Base-by-base conservation (phyloP, 2,888 invertebrate genomes). In the Ecdyonurus torrentis region DNA sequence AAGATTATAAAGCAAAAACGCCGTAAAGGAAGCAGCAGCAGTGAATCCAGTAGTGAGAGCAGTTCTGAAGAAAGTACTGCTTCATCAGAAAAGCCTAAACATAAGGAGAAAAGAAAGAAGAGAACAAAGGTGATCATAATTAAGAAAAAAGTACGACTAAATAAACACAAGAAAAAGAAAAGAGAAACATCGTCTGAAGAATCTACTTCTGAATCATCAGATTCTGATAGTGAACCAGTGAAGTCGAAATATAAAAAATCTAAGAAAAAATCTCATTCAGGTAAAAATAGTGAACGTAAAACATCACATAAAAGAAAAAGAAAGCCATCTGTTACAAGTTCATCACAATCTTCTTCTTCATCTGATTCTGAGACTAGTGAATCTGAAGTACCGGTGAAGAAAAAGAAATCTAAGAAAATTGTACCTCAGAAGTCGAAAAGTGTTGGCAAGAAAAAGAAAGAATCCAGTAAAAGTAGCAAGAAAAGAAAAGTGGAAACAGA, bases 361-460 rank as follows among this genome's bases (percentile, higher is more conserved):
- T 37, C 37, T 37, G 37, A 37, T 10, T 10, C 37, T 10, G 23
- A 52, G 37, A 52, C 22, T 59, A 62, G 53, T 64, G 58, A 60
- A 52, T 62, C 62, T 15, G 53, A 23, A 25, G 62, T 25, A 25
- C 55, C 55, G 5, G 15, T n/a, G 10, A 7, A 7, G 55, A 55
- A 55, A n/a, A 55, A 55, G 55, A 55, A 55, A 55, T 20, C 55
- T 55, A 55, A 55, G 22, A 55, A 55, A 37, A 15, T 37, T 5
- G 5, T 15, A 37, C 15, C 37, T 10, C 37, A 37, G 5, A 37
- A 37, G 15, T 10, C 7, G 5, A 37, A 37, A 15, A 37, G 15
- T 37, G 37, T 37, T 10, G 5, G 7, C 15, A 37, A 37, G 37
- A 37, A 37, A 37, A 37, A 37, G 15, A 37, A 37, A 15, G 37